Evolutionary conservation across 2,113 vertebrate genomes (phyloP).

Genomic region (Ivindomyrus marchei): DNA sequence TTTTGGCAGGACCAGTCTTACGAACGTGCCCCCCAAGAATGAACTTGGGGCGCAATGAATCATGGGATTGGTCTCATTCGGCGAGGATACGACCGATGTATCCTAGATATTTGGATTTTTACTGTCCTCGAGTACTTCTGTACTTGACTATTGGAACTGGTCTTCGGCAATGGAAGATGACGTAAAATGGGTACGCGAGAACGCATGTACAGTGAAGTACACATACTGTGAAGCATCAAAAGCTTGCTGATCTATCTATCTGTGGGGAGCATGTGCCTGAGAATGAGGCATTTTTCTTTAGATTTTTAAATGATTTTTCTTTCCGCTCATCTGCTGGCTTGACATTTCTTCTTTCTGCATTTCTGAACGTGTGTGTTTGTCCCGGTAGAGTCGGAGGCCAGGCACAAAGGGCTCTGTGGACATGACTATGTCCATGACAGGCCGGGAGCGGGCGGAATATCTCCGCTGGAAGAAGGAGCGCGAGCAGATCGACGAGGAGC

Average conservation of each 20-base stretch:
- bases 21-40: background rate
- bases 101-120: background rate
- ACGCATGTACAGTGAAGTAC: background rate
- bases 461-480: conserved; percentile 88
- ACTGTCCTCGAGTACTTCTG: background rate
- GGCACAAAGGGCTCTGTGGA: conserved; percentile 60
- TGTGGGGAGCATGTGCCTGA: background rate
- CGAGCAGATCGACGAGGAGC: conserved; percentile 81
- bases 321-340: background rate
- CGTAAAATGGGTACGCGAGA: background rate
- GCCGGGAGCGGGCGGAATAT: conserved; percentile 82
- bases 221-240: background rate
- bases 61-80: background rate
- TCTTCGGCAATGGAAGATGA: background rate
- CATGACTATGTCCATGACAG: conserved; percentile 91
- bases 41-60: background rate
- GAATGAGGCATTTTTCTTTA: background rate
- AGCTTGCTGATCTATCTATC: background rate
- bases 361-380: background rate
- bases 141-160: background rate
- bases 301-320: background rate
- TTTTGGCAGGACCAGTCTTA: background rate
- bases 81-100: background rate
- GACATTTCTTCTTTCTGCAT: too few species aligned
- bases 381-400: conserved; percentile 54